Conservation (phyloP, 2,113 vertebrate genomes). For the Microcebus lehilahytsara region DNA sequence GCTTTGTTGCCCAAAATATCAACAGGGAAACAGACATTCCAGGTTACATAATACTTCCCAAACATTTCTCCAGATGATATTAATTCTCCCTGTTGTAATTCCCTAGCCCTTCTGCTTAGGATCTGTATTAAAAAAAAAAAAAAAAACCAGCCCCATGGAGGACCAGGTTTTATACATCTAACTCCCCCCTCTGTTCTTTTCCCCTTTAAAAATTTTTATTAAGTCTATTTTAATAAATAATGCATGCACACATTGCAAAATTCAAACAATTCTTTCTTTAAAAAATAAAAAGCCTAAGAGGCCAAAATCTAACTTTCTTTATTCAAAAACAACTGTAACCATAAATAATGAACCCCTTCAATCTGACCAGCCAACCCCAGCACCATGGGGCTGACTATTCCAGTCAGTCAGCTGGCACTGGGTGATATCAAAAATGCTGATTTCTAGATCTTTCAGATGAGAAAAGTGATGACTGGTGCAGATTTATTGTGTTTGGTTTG, state of each 20-base stretch:
- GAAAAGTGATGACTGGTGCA: slow-evolving; percentile 26
- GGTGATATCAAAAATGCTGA: slow-evolving; percentile 42
- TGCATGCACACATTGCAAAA: neutral
- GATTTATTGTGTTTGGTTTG: slow-evolving; percentile 50
- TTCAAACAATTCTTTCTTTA: slow-evolving; percentile 28
- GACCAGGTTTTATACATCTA: neutral
- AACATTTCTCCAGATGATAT: too few relatives aligned
- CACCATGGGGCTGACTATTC: neutral
- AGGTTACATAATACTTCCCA: too few relatives aligned
- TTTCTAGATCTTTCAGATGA: slow-evolving; percentile 30
- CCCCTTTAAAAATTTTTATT: neutral
- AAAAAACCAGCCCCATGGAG: neutral
- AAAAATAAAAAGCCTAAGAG: neutral
- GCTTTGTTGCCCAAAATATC: too few relatives aligned
- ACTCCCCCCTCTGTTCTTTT: neutral
- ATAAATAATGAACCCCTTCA: slow-evolving; percentile 61
- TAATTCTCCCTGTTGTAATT: too few relatives aligned
- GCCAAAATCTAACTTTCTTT: slow-evolving; percentile 39
- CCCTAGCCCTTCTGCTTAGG: neutral
- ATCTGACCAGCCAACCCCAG: neutral
- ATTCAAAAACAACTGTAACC: slow-evolving; percentile 45
- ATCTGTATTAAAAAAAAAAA: neutral
- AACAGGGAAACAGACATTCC: too few relatives aligned
- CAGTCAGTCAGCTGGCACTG: neutral
- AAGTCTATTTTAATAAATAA: slow-evolving; percentile 13